These are phyloP conservation scores for Notoglanidium macrostoma DNA, from an alignment of 2,797 vertebrate genomes.

Conservation along the genomic window DNA sequence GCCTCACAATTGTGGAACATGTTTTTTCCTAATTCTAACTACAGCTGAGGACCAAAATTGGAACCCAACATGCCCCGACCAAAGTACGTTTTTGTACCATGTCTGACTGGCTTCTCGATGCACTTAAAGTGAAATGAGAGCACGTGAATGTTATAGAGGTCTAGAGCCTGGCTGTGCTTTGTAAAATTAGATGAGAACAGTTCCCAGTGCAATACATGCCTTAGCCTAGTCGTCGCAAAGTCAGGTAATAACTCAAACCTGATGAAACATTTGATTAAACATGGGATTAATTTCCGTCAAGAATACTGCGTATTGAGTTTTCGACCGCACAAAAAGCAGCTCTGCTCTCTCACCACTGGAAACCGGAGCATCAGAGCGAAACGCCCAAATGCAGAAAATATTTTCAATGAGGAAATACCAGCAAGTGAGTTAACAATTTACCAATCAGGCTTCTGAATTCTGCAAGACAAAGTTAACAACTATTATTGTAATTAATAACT, in stretches of 20 bases:
- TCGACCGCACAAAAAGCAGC: background rate
- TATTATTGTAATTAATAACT: too few relatives aligned
- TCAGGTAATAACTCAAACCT: constrained; percentile 3
- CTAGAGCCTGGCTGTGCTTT: background rate
- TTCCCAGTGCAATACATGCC: constrained; percentile 3
- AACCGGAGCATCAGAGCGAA: background rate
- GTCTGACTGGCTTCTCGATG: too few relatives aligned
- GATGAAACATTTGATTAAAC: constrained; percentile 1
- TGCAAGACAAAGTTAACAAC: background rate
- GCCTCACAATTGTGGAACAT: background rate
- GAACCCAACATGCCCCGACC: background rate
- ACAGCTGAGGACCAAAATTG: background rate
- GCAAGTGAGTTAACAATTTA: background rate
- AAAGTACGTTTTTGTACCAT: background rate
- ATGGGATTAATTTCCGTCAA: background rate
- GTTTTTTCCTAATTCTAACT: background rate
- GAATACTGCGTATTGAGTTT: background rate
- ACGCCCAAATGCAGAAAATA: background rate
- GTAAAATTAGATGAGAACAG: constrained; percentile 6
- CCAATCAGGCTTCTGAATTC: background rate
- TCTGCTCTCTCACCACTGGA: background rate
- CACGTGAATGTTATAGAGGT: background rate
- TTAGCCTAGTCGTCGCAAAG: background rate
- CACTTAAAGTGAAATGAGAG: background rate
- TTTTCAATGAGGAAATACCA: background rate